Evolutionary conservation across 2,113 vertebrate species (phyloP).

Genomic region (Anthoscopus minutus): DNA sequence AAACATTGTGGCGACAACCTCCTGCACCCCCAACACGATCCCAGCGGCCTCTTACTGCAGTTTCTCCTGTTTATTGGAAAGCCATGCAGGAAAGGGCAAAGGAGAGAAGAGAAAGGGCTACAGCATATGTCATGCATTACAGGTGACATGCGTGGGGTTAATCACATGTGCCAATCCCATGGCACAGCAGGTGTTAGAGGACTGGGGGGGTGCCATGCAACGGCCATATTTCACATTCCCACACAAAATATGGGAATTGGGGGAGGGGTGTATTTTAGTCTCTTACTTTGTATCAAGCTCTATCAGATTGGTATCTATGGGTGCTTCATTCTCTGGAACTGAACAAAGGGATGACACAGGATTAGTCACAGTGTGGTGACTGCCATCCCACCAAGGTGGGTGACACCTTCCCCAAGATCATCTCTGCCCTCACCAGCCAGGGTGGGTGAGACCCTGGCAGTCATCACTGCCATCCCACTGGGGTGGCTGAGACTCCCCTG

Average conservation of each 20-base stretch:
- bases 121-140: neutral
- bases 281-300: conserved; percentile 96
- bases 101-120: conserved; percentile 1
- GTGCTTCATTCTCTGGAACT: conserved; percentile 86
- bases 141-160: neutral
- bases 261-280: neutral
- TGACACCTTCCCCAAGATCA: neutral
- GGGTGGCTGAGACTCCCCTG: neutral
- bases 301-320: conserved; percentile 91
- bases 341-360: conserved; percentile 15
- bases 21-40: neutral
- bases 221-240: neutral
- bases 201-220: neutral
- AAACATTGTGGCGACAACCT: neutral
- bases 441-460: neutral
- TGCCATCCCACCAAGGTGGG: neutral
- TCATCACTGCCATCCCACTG: neutral
- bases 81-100: neutral
- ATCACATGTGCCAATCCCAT: neutral
- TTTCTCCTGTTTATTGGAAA: conserved; percentile 29
- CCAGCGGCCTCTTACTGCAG: neutral
- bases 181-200: neutral
- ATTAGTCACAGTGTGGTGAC: neutral
- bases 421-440: neutral
- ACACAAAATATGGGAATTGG: neutral